Evolutionary conservation across 2,888 invertebrate genomes (phyloP).

Genomic region (Heterodera filipjevi): DNA sequence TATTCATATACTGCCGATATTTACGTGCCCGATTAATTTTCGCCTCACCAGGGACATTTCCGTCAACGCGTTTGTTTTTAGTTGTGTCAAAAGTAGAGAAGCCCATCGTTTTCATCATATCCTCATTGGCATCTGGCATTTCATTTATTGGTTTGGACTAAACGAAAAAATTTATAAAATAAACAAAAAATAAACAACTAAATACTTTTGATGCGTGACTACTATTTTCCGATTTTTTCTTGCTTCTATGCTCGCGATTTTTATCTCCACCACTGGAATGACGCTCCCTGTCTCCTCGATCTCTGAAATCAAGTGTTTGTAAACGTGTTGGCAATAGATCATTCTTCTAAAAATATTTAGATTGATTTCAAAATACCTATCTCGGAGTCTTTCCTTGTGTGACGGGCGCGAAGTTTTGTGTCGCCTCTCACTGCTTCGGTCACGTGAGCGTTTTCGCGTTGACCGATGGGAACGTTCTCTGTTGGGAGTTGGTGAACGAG

Average conservation of each 20-base stretch:
- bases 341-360: too few relatives aligned
- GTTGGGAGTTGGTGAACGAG: not conserved
- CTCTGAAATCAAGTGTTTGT: not conserved
- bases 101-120: slow-evolving; percentile 77
- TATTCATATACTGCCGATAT: slow-evolving; percentile 98
- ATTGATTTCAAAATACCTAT: not conserved
- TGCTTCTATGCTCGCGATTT: slow-evolving; percentile 9
- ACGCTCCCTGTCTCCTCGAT: not conserved
- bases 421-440: not conserved
- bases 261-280: slow-evolving; percentile 9
- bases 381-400: not conserved
- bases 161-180: not conserved
- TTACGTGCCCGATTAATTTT: slow-evolving; percentile 93
- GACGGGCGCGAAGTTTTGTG: not conserved
- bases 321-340: too few relatives aligned
- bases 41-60: slow-evolving; percentile 90
- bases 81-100: slow-evolving; percentile 93
- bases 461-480: not conserved
- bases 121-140: slow-evolving; percentile 46
- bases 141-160: not conserved
- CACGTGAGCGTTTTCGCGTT: not conserved
- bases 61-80: slow-evolving; percentile 77
- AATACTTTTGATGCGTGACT: not conserved
- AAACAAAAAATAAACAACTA: not conserved
- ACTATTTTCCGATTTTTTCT: not conserved